These are phyloP conservation scores for Plectrocnemia conspersa DNA, from an alignment of 1,140 invertebrate species.

Conservation along the genomic window DNA sequence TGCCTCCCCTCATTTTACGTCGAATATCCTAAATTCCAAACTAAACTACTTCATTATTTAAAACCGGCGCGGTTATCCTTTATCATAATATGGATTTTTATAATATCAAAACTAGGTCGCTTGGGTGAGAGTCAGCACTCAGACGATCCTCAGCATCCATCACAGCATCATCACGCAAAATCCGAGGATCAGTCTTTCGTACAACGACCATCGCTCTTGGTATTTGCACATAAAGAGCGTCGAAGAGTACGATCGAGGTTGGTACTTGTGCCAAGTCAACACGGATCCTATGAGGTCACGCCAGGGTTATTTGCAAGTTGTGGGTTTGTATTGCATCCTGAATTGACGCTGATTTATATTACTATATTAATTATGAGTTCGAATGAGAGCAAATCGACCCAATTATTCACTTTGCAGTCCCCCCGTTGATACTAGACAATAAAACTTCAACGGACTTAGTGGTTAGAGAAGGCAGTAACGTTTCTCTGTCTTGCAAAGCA, in stretches of 20 bases:
- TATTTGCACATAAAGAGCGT: constrained; percentile 79
- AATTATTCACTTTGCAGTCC: constrained; percentile 55
- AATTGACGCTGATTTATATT: not conserved
- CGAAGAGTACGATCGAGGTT: constrained; percentile 74
- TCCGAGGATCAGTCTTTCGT: constrained; percentile 76
- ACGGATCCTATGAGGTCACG: constrained; percentile 81
- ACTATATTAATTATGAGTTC: not conserved
- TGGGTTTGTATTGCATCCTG: constrained; percentile 63
- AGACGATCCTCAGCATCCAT: constrained; percentile 86
- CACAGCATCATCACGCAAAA: constrained; percentile 86
- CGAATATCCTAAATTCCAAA: no score
- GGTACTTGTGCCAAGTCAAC: constrained; percentile 83
- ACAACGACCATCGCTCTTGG: constrained; percentile 85
- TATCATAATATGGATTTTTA: no score
- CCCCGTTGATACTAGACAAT: constrained; percentile 75
- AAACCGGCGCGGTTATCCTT: no score
- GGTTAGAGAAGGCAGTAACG: constrained; percentile 75
- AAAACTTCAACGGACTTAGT: constrained; percentile 78
- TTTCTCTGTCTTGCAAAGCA: constrained; percentile 74
- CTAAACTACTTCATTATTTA: no score
- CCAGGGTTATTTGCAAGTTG: constrained; percentile 82
- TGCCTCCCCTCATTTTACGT: no score
- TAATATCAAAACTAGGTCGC: no score
- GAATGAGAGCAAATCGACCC: not conserved
- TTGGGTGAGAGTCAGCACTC: constrained; percentile 86